Base-by-base conservation (phyloP, 2,113 vertebrate genomes). In the Eulacestoma nigropectus region DNA sequence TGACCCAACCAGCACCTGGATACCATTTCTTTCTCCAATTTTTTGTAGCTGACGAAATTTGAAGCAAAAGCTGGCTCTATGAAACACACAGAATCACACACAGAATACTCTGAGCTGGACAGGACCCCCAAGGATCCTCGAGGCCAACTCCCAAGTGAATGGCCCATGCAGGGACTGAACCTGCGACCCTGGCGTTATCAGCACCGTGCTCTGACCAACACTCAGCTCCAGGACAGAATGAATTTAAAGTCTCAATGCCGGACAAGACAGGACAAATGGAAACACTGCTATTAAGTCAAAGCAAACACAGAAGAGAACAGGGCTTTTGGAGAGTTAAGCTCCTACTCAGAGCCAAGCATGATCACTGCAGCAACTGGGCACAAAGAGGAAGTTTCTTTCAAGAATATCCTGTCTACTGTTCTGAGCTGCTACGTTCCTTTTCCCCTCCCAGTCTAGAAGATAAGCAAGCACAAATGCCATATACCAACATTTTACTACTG, bases 241-340 rank as follows among this genome's bases (percentile, higher is more conserved):
- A 80, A 74, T 57, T 60, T 22, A 60, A 82, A 93, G 26, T 59
- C 49, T 92, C 80, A 56, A 39, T 84, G 80, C 16, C 62, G 64
- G 88, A 93, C 89, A 87, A 84, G 87, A 94, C 89, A 79, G 11
- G 5, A 94, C 79, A 95, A 86, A 96, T 90, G 90, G 76, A 89
- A 81, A 90, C 79, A 75, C 1, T 57, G 82, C 92, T 32, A 42
- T 41, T 75, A 81, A 72, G 56, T 50, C 46, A 44, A 44, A 95
- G 52, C 53, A 63, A 73, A 68, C 47, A 82, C 33, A 83, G 47
- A 92, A 85, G 52, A 93, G 82, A 78, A 44, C 26, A 68, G 76
- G n/a, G n/a, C 46, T 84, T 87, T 50, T 0, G 1, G 59, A 95
- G 55, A 90, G 33, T 25, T 46, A 68, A 70, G 64, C 80, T 72